phyloP scores from a whole-genome alignment of 2,113 vertebrate genomes.

The Picathartes gymnocephalus region DNA sequence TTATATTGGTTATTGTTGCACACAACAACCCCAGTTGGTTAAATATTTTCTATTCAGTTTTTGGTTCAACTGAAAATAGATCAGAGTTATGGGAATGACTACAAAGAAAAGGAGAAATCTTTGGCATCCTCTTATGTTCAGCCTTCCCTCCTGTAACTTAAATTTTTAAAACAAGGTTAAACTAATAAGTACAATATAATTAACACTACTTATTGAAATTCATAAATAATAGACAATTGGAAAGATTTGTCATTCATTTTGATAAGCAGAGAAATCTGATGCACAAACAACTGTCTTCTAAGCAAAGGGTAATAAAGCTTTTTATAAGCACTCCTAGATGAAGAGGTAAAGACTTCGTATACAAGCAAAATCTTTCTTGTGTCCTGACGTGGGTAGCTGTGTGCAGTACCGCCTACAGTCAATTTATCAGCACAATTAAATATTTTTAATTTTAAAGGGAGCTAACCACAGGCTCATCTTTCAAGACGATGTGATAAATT shows the following conservation, averaged over 20 bases:
- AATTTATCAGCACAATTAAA: background rate
- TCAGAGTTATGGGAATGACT: background rate
- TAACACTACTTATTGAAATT: background rate
- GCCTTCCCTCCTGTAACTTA: background rate
- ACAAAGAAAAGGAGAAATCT: background rate
- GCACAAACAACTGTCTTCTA: background rate
- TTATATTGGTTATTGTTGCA: background rate
- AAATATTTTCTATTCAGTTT: background rate
- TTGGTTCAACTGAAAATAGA: background rate
- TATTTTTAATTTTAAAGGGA: background rate
- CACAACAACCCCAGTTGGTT: background rate
- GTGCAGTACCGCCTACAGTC: background rate
- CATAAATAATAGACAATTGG: background rate
- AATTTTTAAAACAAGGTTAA: background rate
- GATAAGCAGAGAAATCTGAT: background rate
- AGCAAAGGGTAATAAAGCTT: background rate
- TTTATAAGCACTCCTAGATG: background rate
- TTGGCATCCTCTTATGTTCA: background rate
- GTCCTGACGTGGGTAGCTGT: background rate
- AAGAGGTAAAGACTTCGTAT: background rate
- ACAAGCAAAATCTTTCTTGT: background rate
- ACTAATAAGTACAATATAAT: background rate
- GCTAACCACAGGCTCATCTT: background rate
- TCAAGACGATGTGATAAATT: background rate
- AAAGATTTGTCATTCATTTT: background rate